phyloP scores from a whole-genome alignment of 2,888 invertebrate genomes.

The Tuta absoluta region DNA sequence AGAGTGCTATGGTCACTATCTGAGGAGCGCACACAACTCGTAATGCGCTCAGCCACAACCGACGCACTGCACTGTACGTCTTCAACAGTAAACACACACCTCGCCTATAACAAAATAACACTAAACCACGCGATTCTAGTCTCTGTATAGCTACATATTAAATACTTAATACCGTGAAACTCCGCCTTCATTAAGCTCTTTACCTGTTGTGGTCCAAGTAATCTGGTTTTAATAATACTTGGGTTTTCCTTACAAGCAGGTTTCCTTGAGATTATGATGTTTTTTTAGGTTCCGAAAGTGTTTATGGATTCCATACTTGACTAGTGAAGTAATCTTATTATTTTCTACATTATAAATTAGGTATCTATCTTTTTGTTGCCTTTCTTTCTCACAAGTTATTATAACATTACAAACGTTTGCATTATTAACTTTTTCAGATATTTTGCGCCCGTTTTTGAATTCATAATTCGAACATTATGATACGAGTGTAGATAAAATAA shows the following conservation, averaged over 20 bases:
- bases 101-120: constrained; percentile 17
- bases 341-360: no score
- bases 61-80: constrained; percentile 5
- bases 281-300: background rate
- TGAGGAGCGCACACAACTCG: background rate
- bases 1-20: background rate
- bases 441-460: no score
- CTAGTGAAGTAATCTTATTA: background rate
- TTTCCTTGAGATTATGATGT: constrained; percentile 36
- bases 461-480: no score
- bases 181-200: background rate
- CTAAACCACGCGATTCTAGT: background rate
- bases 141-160: background rate
- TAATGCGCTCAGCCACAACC: constrained; percentile 2
- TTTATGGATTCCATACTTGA: background rate
- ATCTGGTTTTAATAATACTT: constrained; percentile 23
- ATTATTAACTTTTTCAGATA: no score
- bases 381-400: no score
- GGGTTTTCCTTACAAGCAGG: constrained; percentile 28
- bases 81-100: constrained; percentile 22
- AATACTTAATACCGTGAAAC: background rate
- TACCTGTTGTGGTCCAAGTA: constrained; percentile 11
- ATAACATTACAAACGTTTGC: no score
- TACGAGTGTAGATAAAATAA: no score
- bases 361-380: no score